These are phyloP conservation scores for Eupithecia inturbata DNA, from an alignment of 2,888 invertebrate genomes.

Conservation along the genomic window DNA sequence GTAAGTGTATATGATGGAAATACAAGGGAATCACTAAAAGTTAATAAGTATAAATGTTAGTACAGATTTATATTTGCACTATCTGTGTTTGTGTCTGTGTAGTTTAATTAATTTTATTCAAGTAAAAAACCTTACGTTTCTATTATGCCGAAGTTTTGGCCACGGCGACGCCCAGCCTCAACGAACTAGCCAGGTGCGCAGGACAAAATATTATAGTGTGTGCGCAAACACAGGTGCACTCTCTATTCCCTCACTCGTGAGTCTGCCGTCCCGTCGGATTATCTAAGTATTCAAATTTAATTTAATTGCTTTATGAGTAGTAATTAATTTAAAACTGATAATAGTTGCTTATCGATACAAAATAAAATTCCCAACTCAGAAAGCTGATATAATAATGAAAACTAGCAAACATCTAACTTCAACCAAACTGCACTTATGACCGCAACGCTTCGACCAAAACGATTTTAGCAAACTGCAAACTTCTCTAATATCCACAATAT, in stretches of 20 bases:
- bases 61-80: no score
- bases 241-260: no score
- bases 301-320: neutral
- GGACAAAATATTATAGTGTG: no score
- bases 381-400: neutral
- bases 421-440: slow-evolving; percentile 16
- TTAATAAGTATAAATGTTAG: no score
- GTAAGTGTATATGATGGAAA: neutral
- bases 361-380: neutral
- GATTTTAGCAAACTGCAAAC: slow-evolving; percentile 20
- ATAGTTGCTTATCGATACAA: neutral
- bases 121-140: neutral
- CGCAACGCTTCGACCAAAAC: slow-evolving; percentile 6
- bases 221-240: no score
- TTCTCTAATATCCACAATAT: slow-evolving; percentile 46
- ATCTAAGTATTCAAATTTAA: neutral
- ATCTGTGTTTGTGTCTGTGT: no score
- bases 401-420: slow-evolving; percentile 5
- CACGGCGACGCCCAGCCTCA: no score
- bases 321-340: neutral
- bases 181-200: no score
- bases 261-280: no score
- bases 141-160: no score
- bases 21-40: neutral
- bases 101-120: neutral